Evolutionary conservation across 2,888 invertebrate species (phyloP).

Genomic region (Drosophila aldrichi): DNA sequence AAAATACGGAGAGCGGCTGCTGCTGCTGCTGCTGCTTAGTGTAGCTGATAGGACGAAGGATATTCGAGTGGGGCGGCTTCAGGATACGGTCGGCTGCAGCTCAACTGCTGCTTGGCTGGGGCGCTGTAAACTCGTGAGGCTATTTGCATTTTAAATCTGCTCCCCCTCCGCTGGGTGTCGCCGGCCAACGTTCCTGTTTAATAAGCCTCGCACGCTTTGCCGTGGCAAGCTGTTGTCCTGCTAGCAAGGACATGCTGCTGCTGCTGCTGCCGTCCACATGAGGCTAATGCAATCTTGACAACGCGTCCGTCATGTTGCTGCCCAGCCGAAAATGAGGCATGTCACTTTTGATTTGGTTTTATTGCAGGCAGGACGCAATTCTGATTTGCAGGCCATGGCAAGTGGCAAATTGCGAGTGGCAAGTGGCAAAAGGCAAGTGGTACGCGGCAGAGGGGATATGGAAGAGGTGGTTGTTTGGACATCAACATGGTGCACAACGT

Average conservation of each 20-base stretch:
- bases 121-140: conserved; percentile 37
- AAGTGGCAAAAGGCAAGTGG: conserved; percentile 1
- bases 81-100: conserved; percentile 17
- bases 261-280: conserved; percentile 25
- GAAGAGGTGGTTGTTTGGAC: conserved; percentile 38
- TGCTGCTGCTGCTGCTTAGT: conserved; percentile 2
- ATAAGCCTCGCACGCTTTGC: conserved; percentile 55
- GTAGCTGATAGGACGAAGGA: conserved; percentile 12
- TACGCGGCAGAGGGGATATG: not conserved
- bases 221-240: conserved; percentile 32
- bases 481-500: conserved; percentile 23
- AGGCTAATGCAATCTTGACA: conserved; percentile 78
- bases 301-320: conserved; percentile 49
- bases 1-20: conserved; percentile 28
- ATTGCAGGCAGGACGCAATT: conserved; percentile 56
- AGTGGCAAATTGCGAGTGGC: conserved; percentile 4
- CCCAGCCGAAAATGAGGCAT: conserved; percentile 75
- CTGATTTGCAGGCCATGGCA: conserved; percentile 55
- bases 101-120: not conserved
- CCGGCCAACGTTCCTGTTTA: conserved; percentile 31
- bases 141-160: conserved; percentile 76
- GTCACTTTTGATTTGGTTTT: conserved; percentile 78
- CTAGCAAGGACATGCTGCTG: conserved; percentile 3
- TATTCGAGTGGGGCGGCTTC: not conserved
- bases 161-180: not conserved